These are phyloP conservation scores for Latrodectus geometricus DNA, from an alignment of 1,140 invertebrate genomes.

Conservation along the genomic window DNA sequence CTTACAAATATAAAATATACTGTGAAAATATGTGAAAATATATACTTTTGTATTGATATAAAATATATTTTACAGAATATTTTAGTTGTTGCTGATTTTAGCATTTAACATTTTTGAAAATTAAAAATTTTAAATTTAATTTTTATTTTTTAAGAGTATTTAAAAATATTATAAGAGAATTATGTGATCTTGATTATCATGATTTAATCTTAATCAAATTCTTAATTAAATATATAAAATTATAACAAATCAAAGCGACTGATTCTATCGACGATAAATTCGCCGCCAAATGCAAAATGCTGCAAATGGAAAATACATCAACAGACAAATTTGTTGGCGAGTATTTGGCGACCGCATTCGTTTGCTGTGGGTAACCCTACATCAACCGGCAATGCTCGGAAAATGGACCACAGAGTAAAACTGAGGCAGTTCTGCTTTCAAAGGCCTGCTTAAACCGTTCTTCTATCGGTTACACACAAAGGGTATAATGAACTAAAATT, in stretches of 20 bases:
- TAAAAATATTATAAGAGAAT: too few species aligned
- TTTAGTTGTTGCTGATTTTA: too few species aligned
- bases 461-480: neutral
- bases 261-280: neutral
- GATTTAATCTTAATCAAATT: too few species aligned
- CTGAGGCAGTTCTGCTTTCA: neutral
- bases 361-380: neutral
- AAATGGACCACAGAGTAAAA: constrained; percentile 17
- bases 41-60: too few species aligned
- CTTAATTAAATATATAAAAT: too few species aligned
- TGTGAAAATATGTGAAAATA: too few species aligned
- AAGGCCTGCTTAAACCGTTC: neutral
- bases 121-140: too few species aligned
- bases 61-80: too few species aligned
- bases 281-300: neutral
- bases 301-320: neutral
- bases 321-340: neutral
- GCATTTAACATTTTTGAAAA: too few species aligned
- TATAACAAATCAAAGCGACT: neutral
- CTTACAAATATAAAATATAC: too few species aligned
- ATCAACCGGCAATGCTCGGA: constrained; percentile 1
- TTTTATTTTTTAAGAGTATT: too few species aligned
- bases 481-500: neutral
- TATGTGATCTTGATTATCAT: too few species aligned
- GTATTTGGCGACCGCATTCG: constrained; percentile 1